A percentile compares a stretch with the other conserved stretches of the same genome.
phyloP scores from a whole-genome alignment of 2,888 invertebrate species.

The Rhodophaea formosa region DNA sequence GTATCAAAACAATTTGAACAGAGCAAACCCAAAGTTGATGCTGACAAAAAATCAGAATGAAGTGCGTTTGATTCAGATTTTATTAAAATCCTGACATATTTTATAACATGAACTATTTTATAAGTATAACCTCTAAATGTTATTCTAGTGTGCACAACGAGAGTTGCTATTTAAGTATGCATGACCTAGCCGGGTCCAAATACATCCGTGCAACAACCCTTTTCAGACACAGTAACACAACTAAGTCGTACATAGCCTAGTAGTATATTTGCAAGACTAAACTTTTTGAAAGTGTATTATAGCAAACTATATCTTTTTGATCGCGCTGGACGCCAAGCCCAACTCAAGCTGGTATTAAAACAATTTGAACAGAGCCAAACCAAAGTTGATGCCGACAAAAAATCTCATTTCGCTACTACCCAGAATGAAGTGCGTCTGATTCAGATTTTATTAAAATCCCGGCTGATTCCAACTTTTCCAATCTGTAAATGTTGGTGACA shows the following conservation, averaged over 20 bases:
- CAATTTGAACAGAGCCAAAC: constrained; percentile 35
- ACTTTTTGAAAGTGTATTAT: no score
- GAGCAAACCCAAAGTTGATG: background rate
- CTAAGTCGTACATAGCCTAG: no score
- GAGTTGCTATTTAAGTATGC: no score
- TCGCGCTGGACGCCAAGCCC: background rate
- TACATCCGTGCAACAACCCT: no score
- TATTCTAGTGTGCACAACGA: no score
- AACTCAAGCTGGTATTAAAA: constrained; percentile 28
- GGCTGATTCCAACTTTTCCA: constrained; percentile 26
- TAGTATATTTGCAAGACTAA: no score
- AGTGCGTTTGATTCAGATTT: constrained; percentile 27
- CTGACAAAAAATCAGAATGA: constrained; percentile 24
- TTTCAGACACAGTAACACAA: no score
- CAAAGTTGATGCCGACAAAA: constrained; percentile 25
- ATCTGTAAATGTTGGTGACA: constrained; percentile 25
- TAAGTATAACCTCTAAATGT: no score
- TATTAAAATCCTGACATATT: no score
- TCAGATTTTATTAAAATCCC: constrained; percentile 40
- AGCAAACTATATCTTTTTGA: background rate
- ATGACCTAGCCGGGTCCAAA: no score
- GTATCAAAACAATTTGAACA: constrained; percentile 38
- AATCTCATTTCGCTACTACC: constrained; percentile 39
- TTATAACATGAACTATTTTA: no score
- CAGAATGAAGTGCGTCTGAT: constrained; percentile 36